Base-by-base conservation (phyloP, 2,888 invertebrate genomes). In the Xiphydria camelus region DNA sequence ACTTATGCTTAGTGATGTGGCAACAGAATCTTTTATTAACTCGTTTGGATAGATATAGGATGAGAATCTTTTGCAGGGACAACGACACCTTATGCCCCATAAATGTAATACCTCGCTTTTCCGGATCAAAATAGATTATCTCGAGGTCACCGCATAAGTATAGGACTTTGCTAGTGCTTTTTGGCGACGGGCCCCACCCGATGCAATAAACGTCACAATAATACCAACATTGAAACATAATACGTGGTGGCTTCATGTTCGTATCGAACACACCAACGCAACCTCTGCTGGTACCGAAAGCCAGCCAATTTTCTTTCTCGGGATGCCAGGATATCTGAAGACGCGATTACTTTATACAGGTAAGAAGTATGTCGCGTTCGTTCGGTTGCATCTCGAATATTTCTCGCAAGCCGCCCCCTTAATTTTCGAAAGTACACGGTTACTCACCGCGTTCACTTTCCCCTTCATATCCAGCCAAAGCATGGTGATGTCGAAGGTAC, bases 201-300 rank as follows among this genome's bases (percentile, higher is more conserved):
- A 88, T 62, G 4, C 80, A 76, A 66, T 86, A 85, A 34, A 87
- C 79, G 18, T 77, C 76, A n/a, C 77, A 75, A 52, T 84, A 80
- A n/a, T n/a, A n/a, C n/a, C n/a, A n/a, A n/a, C n/a, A n/a, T 40
- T 81, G 82, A 37, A 82, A 80, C 26, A 80, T 81, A 15, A 82
- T 60, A 23, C 64, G 68, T 0, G 83, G 79, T 4, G 73, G 61
- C 48, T 75, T 75, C 25, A 68, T 65, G 45, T 79, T 76, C 4
- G 78, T 75, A 57, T 87, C 84, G 41, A 84, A 72, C 3, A 86
- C 61, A 6, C 89, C 91, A 23, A 91, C 88, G 64, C 88, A 80
- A 32, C 94, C 91, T 73, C 94, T 94, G 1, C 81, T 82, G 3
- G 94, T 93, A 6, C 87, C 89, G 75, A 85, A 94, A 0, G 91